These are phyloP conservation scores for Podiceps cristatus DNA, from an alignment of 2,113 vertebrate species.

Conservation along the genomic window DNA sequence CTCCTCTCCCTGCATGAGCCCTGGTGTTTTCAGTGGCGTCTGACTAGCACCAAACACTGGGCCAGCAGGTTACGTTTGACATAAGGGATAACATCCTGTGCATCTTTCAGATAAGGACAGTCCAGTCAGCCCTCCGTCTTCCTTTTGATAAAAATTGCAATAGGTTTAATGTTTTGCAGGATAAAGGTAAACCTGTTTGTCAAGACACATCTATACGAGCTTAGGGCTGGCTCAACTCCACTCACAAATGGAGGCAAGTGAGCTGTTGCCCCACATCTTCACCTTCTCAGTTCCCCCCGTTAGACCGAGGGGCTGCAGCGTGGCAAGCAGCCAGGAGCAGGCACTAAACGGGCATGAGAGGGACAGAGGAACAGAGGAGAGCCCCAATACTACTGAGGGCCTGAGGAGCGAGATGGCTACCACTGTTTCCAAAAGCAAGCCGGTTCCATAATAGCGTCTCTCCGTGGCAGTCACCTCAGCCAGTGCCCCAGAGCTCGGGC, in stretches of 20 bases:
- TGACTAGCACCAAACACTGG: neutral
- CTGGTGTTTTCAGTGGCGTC: neutral
- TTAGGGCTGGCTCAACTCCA: neutral
- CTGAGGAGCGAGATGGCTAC: neutral
- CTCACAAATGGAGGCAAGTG: neutral
- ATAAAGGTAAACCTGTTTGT: neutral
- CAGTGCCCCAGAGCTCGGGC: neutral
- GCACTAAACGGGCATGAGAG: neutral
- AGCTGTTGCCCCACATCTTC: neutral
- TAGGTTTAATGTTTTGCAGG: neutral
- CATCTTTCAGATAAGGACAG: neutral
- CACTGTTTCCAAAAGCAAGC: neutral
- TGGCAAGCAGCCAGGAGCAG: neutral
- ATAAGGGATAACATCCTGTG: neutral
- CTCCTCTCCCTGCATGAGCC: neutral
- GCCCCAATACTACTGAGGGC: neutral
- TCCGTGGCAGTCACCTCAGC: neutral
- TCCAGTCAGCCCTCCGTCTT: neutral
- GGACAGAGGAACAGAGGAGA: neutral
- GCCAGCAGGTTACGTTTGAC: neutral
- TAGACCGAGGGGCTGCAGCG: neutral
- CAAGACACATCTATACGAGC: neutral
- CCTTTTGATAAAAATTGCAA: neutral
- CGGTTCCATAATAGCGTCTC: neutral
- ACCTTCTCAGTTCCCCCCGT: neutral